Conservation (phyloP, 2,113 vertebrate species). For the Emydocephalus ijimae region DNA sequence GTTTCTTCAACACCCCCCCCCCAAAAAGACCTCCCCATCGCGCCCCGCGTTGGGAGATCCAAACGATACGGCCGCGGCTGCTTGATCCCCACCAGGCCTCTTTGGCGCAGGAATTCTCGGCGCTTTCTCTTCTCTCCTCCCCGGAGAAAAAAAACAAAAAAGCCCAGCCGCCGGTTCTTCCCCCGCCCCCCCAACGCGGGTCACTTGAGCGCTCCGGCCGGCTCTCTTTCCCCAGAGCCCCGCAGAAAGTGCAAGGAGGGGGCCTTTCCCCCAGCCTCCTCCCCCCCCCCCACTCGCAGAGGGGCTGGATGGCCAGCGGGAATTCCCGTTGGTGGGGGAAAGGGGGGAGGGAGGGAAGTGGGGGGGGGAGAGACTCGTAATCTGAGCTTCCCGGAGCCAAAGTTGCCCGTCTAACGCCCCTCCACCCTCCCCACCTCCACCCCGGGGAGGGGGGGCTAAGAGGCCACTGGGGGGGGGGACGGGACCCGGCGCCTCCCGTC, state of each 20-base stretch:
- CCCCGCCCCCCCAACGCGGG: too few relatives aligned
- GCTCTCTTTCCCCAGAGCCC: not conserved
- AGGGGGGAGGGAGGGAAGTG: too few relatives aligned
- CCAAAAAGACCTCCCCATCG: not conserved
- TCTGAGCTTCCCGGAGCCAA: not conserved
- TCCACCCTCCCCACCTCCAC: not conserved
- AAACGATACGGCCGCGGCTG: not conserved
- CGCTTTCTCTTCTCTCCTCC: not conserved
- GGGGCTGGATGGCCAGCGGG: not conserved
- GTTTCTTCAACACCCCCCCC: not conserved
- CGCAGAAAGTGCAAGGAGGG: not conserved
- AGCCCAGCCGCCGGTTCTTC: not conserved
- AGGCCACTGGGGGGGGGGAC: not conserved
- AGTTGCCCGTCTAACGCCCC: not conserved
- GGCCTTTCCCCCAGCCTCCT: constrained; percentile 14
- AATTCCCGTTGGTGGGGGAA: not conserved
- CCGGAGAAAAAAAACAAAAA: not conserved
- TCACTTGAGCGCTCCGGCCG: not conserved
- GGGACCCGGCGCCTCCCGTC: not conserved
- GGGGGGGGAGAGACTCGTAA: too few relatives aligned
- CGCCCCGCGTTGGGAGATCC: not conserved
- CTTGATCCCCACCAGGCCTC: not conserved
- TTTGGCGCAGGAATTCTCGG: not conserved
- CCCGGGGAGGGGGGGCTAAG: not conserved
- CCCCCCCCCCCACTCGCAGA: not conserved